Evolutionary conservation across 2,797 vertebrate genomes (phyloP).

Genomic region (Dendrocincla fuliginosa): DNA sequence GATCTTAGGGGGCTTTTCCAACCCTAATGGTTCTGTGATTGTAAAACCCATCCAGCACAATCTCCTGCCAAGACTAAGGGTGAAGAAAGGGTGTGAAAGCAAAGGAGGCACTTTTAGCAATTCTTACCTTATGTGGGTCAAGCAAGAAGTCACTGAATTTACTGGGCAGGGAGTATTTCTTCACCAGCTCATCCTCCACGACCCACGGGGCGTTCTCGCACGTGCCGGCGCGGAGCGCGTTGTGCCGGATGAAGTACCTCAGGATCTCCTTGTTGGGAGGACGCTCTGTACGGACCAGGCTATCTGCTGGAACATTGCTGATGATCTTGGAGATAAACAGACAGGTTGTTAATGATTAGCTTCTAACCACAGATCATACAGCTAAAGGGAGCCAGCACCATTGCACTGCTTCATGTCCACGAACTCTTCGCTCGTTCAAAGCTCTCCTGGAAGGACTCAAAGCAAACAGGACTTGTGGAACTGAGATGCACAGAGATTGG

Average conservation of each 20-base stretch:
- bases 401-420: not conserved
- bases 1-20: not conserved
- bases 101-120: not conserved
- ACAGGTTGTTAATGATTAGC: not conserved
- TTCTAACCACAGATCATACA: not conserved
- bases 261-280: constrained; percentile 99
- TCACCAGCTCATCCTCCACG: constrained; percentile 94
- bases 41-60: not conserved
- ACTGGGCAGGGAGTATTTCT: constrained; percentile 93
- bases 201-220: constrained; percentile 98
- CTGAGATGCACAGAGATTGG: not conserved
- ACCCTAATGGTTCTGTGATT: not conserved
- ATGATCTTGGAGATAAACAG: constrained; percentile 80
- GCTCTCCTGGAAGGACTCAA: not conserved
- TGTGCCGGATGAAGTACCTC: constrained; percentile 96
- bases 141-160: constrained; percentile 98
- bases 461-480: not conserved
- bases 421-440: not conserved
- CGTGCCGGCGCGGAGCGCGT: constrained; percentile 88
- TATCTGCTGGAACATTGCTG: constrained; percentile 90
- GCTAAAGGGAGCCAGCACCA: not conserved
- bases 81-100: not conserved
- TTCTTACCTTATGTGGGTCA: constrained; percentile 93
- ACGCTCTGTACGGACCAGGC: constrained; percentile 90
- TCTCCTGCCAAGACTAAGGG: not conserved